Evolutionary conservation across 2,113 vertebrate species (phyloP).

Genomic region (Silurus glanis): DNA sequence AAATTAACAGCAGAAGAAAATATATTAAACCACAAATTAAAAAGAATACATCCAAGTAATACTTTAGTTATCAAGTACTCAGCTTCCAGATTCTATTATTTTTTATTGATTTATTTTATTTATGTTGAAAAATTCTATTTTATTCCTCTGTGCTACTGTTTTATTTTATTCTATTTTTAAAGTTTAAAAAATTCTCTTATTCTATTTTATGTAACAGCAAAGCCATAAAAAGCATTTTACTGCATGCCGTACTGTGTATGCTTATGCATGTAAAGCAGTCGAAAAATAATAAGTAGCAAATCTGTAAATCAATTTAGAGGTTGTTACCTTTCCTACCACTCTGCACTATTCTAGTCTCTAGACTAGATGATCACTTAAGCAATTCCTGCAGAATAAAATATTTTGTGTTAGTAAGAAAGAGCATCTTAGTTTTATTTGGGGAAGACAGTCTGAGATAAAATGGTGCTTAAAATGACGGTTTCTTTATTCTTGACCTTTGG

Average conservation of each 20-base stretch:
- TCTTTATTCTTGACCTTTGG: not conserved
- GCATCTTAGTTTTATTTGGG: not conserved
- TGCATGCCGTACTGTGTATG: too few species aligned
- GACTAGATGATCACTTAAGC: not conserved
- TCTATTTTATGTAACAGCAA: too few species aligned
- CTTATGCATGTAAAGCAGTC: too few species aligned
- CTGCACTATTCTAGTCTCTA: not conserved
- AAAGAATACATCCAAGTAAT: not conserved
- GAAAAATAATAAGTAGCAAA: not conserved
- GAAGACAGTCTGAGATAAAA: not conserved
- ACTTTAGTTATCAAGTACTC: not conserved
- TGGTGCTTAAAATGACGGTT: not conserved
- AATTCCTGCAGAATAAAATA: not conserved
- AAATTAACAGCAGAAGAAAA: not conserved
- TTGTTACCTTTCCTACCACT: not conserved
- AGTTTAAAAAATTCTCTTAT: too few species aligned
- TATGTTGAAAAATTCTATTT: too few species aligned
- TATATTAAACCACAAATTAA: too few species aligned
- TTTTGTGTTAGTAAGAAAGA: not conserved
- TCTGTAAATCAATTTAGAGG: not conserved
- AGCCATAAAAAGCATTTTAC: too few species aligned
- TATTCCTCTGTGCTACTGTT: too few species aligned
- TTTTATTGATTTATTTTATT: too few species aligned
- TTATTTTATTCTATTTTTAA: too few species aligned
- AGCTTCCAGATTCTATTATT: too few species aligned